Base-by-base conservation (phyloP, 2,113 vertebrate species). In the Cynopterus brachyotis region DNA sequence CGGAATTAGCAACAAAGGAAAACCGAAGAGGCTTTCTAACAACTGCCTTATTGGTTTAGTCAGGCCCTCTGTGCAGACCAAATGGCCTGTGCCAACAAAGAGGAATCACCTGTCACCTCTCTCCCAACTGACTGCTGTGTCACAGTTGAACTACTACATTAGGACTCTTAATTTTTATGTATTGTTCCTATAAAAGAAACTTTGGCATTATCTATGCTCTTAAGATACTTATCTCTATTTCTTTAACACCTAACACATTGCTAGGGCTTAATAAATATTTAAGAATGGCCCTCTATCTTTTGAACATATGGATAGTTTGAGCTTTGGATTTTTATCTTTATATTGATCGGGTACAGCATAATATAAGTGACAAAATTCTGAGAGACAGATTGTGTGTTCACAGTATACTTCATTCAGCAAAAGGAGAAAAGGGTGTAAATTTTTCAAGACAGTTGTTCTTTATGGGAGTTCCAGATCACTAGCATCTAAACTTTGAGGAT, bases 321-420 rank as follows among this genome's bases (percentile, higher is more conserved):
- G 76, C 53, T 86, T 89, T 78, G 67, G 26, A 69, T 96, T 96
- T 97, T 92, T 85, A 88, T 89, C 84, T 95, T 92, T 91, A 7
- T 62, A 82, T 82, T 96, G 95, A 95, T 88, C 79, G 30, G 30
- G 37, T 94, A 57, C 92, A 97, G 72, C 83, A 66, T 55, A 93
- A 87, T 40, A 42, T 53, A 95, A 86, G 91, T 80, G 85, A 96
- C 97, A 89, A 93, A 96, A 96, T 93, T 92, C 94, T 87, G 64
- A 94, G 90, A 96, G 90, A 97, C 50, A 75, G 9, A 26, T 85
- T 93, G 45, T 53, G 47, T 96, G 91, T 91, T 97, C 87, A 94
- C 94, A 96, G 85, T 69, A 55, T 40, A 67, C 22, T 83, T 75
- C 72, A 96, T 86, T 96, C 45, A 86, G 67, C 42, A 70, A 95